Evolutionary conservation across 2,888 invertebrate species (phyloP).

Genomic region (Drosophila picticornis): DNA sequence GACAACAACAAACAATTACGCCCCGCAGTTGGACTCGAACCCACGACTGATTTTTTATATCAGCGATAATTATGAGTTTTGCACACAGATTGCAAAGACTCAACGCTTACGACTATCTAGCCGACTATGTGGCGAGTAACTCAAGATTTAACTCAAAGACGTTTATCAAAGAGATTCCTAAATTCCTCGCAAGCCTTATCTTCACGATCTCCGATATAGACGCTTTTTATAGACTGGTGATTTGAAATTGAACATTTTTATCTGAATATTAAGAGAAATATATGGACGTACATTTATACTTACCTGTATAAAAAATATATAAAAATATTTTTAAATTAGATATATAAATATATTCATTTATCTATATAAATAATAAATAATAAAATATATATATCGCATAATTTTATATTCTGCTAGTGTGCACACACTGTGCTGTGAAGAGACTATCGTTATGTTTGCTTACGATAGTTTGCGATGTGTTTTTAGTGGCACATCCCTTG

Average conservation of each 20-base stretch:
- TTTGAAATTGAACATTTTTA: background rate
- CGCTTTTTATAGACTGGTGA: background rate
- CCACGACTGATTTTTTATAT: no score
- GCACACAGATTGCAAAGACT: no score
- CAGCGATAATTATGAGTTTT: no score
- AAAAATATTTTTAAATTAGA: background rate
- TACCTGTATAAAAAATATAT: no score
- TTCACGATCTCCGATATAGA: background rate
- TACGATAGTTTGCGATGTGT: background rate
- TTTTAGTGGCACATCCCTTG: background rate
- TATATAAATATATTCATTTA: background rate
- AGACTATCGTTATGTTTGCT: background rate
- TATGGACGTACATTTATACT: no score
- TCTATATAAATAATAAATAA: background rate
- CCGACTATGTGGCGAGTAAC: background rate
- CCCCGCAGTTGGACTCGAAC: no score
- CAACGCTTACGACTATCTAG: no score
- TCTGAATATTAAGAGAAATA: no score
- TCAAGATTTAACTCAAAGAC: background rate
- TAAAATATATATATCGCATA: background rate
- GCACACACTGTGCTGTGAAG: conserved; percentile 9
- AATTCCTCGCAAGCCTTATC: background rate
- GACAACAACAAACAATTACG: no score
- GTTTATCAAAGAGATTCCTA: background rate
- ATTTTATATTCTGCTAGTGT: background rate